Base-by-base conservation (phyloP, 2,888 invertebrate genomes). In the Parasteatoda lunata region DNA sequence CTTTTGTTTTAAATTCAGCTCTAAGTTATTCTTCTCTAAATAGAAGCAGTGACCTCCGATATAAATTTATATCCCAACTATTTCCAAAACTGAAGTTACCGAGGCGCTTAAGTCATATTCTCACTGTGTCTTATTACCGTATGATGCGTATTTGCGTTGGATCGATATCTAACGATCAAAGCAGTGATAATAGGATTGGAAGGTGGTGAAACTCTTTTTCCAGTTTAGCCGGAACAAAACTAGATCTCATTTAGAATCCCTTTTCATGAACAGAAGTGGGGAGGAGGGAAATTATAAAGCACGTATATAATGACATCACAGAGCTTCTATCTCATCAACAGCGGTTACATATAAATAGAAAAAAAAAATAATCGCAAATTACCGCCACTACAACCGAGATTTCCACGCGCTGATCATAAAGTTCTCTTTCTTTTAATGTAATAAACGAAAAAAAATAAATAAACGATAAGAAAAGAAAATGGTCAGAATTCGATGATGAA, bases 401-500 rank as follows among this genome's bases (percentile, higher is more conserved):
- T 48, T 66, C 75, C 70, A 77, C 78, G 77, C 68, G 68, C 52
- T 30, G 78, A 85, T 78, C 84, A 76, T 85, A 79, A 85, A 75
- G 84, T 8, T 66, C 84, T 77, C 78, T 82, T 84, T 85, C 84
- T 85, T 78, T 85, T 85, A 85, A 85, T 79, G 79, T 71, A 85
- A 85, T 79, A 85, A 85, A 76, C 84, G 73, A 48, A 84, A 73
- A 84, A 70, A 47, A 54, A 13, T 59, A 70, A 78, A 54, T 30
- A 59, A 15, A 66, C 15, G 59, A 59, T 13, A 59, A 59, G 59
- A 59, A 59, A 59, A 13, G n/a, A 59, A 59, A 59, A 59, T 59
- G 59, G 59, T 13, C 8, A 59, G n/a, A 9, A 13, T 59, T 59
- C 59, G 59, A 59, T 59, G 59, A 59, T 59, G 59, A 66, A 49